Evolutionary conservation across 1,140 invertebrate genomes (phyloP), one percentile per base, ranked within the genome.

Genomic region (Rhysida immarginata): DNA sequence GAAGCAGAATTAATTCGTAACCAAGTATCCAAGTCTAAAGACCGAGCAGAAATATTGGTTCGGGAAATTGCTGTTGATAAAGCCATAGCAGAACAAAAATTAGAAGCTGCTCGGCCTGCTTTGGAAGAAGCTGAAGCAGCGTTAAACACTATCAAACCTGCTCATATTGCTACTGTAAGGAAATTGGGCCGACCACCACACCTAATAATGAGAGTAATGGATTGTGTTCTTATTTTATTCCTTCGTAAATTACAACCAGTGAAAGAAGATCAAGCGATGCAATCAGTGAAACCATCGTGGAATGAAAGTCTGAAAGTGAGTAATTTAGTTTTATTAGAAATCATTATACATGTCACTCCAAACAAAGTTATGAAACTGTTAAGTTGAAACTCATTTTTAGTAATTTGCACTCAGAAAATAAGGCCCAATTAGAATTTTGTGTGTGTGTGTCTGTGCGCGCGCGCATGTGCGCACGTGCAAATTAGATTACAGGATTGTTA

Each of bases 171-270:
- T 11, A 96, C 92, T 14, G 91, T 96, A 0, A 77, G 93, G 61
- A 96, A 96, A 73, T 70, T 97, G 25, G 92, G 90, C 13, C 76
- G 91, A 62, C 93, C 94, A 0, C 94, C 94, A 2, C 91, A 96
- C 74, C 74, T 97, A 0, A 96, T 97, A 62, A 96, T 96, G 92
- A 78, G 92, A 61, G 96, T 97, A 60, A 96, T 97, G 93, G 94
- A 96, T 65, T 92, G 87, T 66, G 92, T 96, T 1, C 69, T 96
- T 46, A 85, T 97, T 58, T 71, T 97, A 2, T 96, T 96, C 68
- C 89, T 94, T 74, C 77, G 87, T 60, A 85, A 83, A 73, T 72
- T 91, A 46, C 82, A 91, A 67, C 77, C 86, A 0, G 78, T 89
- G 2, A 80, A 84, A 63, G 74, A 80, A 14, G 94, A 97, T 68